Evolutionary conservation across 2,888 invertebrate species (phyloP), one percentile per base, ranked within the genome.

Genomic region (Agonopterix alstromeriana): DNA sequence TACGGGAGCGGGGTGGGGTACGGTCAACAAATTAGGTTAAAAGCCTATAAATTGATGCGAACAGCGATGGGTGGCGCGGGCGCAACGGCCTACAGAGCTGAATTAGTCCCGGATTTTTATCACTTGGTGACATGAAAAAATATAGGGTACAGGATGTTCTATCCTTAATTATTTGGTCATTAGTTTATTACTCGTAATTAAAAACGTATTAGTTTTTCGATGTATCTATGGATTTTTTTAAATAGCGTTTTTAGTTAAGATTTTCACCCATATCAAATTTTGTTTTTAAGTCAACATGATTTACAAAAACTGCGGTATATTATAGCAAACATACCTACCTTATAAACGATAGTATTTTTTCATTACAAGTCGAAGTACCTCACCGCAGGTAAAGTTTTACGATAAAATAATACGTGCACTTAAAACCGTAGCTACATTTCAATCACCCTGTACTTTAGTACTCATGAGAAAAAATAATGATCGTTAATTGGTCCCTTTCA

Each of bases 401-500:
- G 10, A 40, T 10, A 5, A 40, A 40, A 40, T 40, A 40, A 40
- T 45, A 50, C 50, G 49, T 46, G 48, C 46, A 48, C 47, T 43
- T 36, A 38, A 40, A 45, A 54, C 43, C 27, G 27, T 27, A 27
- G 27, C 27, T n/a, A 38, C 38, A 38, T 38, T n/a, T n/a, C 11
- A 47, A 65, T 58, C 79, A 56, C 48, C 76, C 82, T 82, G 79
- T 85, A 81, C 64, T 53, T 50, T 65, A 70, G 68, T 73, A 76
- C 72, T 71, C 71, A 76, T 76, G 77, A 78, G 81, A 82, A 87
- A 86, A 86, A 86, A 87, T 82, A 78, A 85, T 82, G 77, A 79
- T 76, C 82, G 79, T 87, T 88, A 88, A 88, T 88, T 87, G 88
- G 84, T 77, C 73, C 84, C 88, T 83, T 88, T 88, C 86, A 87